Evolutionary conservation across 2,113 vertebrate genomes (phyloP).

Genomic region (Pholis gunnellus): DNA sequence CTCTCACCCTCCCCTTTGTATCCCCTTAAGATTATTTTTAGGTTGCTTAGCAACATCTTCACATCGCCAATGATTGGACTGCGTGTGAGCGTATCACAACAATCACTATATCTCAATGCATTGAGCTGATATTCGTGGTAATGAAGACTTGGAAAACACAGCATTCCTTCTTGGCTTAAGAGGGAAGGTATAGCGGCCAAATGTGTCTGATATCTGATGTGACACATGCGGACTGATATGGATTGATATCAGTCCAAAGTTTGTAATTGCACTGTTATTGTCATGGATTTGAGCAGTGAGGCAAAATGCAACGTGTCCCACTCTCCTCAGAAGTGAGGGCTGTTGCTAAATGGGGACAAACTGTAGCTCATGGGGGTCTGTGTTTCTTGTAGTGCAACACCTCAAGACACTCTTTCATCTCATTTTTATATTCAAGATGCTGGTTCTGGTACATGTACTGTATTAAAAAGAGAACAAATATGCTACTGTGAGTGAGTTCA

Average conservation of each 20-base stretch:
- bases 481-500: not conserved
- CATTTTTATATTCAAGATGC: constrained; percentile 6
- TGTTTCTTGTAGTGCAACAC: not conserved
- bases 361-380: not conserved
- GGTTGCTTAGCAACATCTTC: constrained; percentile 84
- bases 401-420: not conserved
- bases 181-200: not conserved
- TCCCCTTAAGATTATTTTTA: constrained; percentile 80
- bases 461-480: not conserved
- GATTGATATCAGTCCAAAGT: not conserved
- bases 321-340: not conserved
- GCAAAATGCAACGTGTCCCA: not conserved
- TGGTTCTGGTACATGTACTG: not conserved
- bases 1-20: constrained; percentile 50
- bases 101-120: constrained; percentile 29
- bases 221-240: not conserved
- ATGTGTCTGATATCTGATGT: not conserved
- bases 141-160: constrained; percentile 6
- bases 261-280: not conserved
- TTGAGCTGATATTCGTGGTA: not conserved
- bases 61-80: constrained; percentile 54
- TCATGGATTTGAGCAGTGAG: not conserved
- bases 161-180: not conserved
- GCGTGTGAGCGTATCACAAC: constrained; percentile 54
- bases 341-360: constrained; percentile 10